Conservation (phyloP, 2,797 vertebrate genomes). For the Intellagama lesueurii region DNA sequence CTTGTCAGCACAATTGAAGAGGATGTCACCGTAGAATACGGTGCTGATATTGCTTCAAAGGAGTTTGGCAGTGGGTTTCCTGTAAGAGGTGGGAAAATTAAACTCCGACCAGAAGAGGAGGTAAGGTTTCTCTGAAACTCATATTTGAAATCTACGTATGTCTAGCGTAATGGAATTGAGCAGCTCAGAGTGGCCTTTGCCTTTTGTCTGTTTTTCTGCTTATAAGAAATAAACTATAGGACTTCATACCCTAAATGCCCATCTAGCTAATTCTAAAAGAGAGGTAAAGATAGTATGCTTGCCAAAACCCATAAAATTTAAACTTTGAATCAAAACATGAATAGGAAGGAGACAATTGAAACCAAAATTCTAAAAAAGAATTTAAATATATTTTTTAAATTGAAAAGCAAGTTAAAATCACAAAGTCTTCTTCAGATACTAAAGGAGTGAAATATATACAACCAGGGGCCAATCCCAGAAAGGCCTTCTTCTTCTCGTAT, state of each 20-base stretch:
- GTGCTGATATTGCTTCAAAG: constrained; percentile 97
- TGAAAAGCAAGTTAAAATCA: neutral
- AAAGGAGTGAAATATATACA: neutral
- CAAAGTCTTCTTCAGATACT: neutral
- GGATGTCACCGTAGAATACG: constrained; percentile 97
- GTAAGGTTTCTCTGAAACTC: constrained; percentile 71
- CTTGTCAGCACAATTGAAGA: constrained; percentile 97
- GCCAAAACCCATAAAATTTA: neutral
- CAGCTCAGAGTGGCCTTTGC: neutral
- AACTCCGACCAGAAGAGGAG: constrained; percentile 91
- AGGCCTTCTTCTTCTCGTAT: neutral
- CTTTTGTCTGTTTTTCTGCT: neutral
- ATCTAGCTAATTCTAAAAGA: neutral
- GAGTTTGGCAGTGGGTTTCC: constrained; percentile 99
- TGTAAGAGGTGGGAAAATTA: constrained; percentile 88
- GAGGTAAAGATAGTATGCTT: neutral
- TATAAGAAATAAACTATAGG: neutral
- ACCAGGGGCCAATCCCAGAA: too few species aligned
- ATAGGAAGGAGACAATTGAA: neutral
- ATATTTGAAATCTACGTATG: neutral
- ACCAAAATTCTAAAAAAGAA: neutral
- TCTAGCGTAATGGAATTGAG: neutral
- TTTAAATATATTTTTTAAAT: neutral
- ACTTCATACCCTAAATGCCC: neutral
- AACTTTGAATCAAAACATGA: neutral